phyloP scores from a whole-genome alignment of 2,888 invertebrate species.

The Prosopocoilus inquinatus region DNA sequence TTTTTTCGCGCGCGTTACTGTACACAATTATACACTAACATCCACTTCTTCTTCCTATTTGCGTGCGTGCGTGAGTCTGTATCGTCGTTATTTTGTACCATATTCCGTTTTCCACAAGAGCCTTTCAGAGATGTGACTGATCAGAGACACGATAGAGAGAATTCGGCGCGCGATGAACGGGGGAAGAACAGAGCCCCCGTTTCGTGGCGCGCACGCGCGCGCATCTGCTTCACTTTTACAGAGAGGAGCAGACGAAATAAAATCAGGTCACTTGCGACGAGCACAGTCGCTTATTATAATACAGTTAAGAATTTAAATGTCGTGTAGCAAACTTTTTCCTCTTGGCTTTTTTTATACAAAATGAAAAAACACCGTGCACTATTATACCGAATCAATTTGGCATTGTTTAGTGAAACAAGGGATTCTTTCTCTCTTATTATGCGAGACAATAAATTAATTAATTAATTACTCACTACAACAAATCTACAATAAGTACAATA shows the following conservation, averaged over 20 bases:
- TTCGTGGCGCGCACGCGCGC: neutral
- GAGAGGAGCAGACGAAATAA: neutral
- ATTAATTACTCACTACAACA: conserved; percentile 34
- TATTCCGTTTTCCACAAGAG: conserved; percentile 24
- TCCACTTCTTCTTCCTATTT: neutral
- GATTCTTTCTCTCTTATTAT: neutral
- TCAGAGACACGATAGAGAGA: conserved; percentile 14
- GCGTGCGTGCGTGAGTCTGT: neutral
- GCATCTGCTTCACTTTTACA: too few species aligned
- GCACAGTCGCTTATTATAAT: neutral
- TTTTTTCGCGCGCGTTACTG: neutral
- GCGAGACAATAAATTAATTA: conserved; percentile 29
- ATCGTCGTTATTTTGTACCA: conserved; percentile 6
- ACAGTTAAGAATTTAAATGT: too few species aligned
- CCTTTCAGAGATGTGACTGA: conserved; percentile 33
- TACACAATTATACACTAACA: neutral
- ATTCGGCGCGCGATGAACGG: neutral
- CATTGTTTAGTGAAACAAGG: neutral
- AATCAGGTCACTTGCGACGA: conserved; percentile 2
- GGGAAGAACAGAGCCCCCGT: neutral
- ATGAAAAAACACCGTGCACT: neutral
- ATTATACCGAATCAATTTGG: neutral
- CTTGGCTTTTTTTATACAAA: too few species aligned
- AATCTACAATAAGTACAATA: conserved; percentile 34
- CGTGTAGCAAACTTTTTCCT: too few species aligned